phyloP scores from a whole-genome alignment of 1,140 invertebrate genomes.

The Drosophila parvula region DNA sequence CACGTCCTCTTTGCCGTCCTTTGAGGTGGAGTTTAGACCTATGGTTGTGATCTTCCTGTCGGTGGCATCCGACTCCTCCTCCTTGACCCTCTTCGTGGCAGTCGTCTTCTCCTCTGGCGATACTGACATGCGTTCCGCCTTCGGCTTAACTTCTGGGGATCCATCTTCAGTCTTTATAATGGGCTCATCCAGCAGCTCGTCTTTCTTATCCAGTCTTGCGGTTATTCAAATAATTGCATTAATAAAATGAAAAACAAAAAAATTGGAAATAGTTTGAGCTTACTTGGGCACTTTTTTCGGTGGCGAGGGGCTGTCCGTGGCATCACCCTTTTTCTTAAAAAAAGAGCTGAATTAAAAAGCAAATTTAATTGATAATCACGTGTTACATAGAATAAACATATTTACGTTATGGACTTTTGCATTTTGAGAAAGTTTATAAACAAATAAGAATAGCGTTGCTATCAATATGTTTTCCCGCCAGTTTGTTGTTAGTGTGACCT shows the following conservation, averaged over 20 bases:
- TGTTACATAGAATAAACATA: not conserved
- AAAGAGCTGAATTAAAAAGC: conserved; percentile 46
- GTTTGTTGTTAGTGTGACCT: conserved; percentile 27
- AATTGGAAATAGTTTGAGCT: conserved; percentile 4
- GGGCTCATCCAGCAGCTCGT: conserved; percentile 4
- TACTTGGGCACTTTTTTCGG: conserved; percentile 41
- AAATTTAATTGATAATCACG: not conserved
- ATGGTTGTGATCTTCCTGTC: conserved; percentile 42
- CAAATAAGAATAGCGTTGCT: conserved; percentile 15
- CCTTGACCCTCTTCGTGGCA: not conserved
- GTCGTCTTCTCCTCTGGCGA: conserved; percentile 5
- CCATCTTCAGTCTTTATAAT: conserved; percentile 27
- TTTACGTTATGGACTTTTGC: conserved; percentile 76
- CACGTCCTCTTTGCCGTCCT: conserved; percentile 52
- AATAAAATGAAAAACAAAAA: not conserved
- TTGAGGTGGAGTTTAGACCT: conserved; percentile 37
- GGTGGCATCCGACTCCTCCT: not conserved
- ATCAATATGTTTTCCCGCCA: conserved; percentile 43
- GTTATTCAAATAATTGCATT: not conserved
- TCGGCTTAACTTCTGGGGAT: conserved; percentile 11
- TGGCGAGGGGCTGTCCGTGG: conserved; percentile 11
- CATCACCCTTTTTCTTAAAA: conserved; percentile 60
- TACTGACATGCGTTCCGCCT: conserved; percentile 20
- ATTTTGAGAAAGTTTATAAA: conserved; percentile 27
- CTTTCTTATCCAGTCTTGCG: conserved; percentile 23